Percentiles rank a stretch among this genome's conserved stretches.
These are phyloP conservation scores for Malthinus seriepunctatus DNA, from an alignment of 2,888 invertebrate genomes.

Conservation along the genomic window DNA sequence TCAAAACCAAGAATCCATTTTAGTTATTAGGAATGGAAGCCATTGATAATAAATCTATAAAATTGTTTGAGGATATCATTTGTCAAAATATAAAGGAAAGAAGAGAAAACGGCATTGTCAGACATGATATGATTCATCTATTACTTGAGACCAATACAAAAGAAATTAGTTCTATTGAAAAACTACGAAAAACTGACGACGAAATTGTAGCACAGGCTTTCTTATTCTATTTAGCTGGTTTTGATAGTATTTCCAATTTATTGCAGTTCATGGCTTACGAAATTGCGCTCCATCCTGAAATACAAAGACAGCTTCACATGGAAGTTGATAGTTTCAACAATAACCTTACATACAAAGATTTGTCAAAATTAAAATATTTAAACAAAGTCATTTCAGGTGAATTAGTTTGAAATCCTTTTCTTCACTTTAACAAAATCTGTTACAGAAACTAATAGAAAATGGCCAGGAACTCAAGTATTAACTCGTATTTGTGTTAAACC, in stretches of 20 bases:
- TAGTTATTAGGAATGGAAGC: constrained; percentile 8
- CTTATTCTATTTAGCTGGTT: constrained; percentile 59
- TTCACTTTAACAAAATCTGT: constrained; percentile 26
- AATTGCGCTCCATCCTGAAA: constrained; percentile 61
- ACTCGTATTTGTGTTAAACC: constrained; percentile 31
- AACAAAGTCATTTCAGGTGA: constrained; percentile 62
- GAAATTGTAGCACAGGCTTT: constrained; percentile 63
- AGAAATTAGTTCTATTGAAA: not conserved
- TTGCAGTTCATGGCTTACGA: constrained; percentile 61
- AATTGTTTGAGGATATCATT: constrained; percentile 29
- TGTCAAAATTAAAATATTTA: constrained; percentile 59
- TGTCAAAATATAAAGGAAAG: constrained; percentile 19
- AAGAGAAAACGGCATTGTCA: constrained; percentile 17
- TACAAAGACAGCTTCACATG: constrained; percentile 59
- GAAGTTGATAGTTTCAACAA: constrained; percentile 57
- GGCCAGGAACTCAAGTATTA: constrained; percentile 22
- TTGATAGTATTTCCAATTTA: constrained; percentile 55
- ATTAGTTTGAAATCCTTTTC: not conserved
- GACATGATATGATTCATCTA: constrained; percentile 55
- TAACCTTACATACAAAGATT: constrained; percentile 51
- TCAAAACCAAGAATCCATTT: not conserved
- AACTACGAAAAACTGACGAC: constrained; percentile 44
- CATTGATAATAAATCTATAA: constrained; percentile 9
- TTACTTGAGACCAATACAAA: constrained; percentile 51
- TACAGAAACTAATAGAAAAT: constrained; percentile 35